phyloP scores from a whole-genome alignment of 2,888 invertebrate genomes.

The Habroteleia sp. region DNA sequence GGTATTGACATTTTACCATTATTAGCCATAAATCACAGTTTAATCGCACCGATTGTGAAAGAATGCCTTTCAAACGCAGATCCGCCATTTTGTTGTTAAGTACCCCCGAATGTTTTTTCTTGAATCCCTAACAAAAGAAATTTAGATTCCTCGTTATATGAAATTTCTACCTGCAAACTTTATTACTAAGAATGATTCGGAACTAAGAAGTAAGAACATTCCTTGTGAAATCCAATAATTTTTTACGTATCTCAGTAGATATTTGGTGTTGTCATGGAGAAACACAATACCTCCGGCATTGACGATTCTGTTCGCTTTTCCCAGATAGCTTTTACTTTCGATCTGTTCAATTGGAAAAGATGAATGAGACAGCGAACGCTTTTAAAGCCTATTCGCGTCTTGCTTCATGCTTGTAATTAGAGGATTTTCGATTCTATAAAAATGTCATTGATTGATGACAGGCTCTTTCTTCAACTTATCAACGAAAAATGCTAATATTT shows the following conservation, averaged over 20 bases:
- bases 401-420: constrained; percentile 26
- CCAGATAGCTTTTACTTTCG: constrained; percentile 20
- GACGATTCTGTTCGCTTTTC: constrained; percentile 23
- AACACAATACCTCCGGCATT: constrained; percentile 30
- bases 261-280: constrained; percentile 43
- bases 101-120: not conserved
- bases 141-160: too few relatives aligned
- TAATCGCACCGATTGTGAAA: constrained; percentile 13
- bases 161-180: not conserved
- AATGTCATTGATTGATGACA: constrained; percentile 38
- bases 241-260: constrained; percentile 15
- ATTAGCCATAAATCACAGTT: constrained; percentile 26
- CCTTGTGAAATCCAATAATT: constrained; percentile 14
- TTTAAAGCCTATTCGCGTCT: constrained; percentile 22
- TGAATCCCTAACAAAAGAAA: constrained; percentile 2
- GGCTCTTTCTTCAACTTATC: constrained; percentile 7
- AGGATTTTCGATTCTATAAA: constrained; percentile 37
- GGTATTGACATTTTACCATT: constrained; percentile 38
- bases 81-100: constrained; percentile 30
- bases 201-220: constrained; percentile 41
- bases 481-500: not conserved
- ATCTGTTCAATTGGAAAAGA: constrained; percentile 28
- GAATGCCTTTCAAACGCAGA: constrained; percentile 21
- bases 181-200: constrained; percentile 18
- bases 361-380: constrained; percentile 32